These are phyloP conservation scores for Dryobotodes eremita DNA, from an alignment of 2,888 invertebrate species.

Conservation along the genomic window DNA sequence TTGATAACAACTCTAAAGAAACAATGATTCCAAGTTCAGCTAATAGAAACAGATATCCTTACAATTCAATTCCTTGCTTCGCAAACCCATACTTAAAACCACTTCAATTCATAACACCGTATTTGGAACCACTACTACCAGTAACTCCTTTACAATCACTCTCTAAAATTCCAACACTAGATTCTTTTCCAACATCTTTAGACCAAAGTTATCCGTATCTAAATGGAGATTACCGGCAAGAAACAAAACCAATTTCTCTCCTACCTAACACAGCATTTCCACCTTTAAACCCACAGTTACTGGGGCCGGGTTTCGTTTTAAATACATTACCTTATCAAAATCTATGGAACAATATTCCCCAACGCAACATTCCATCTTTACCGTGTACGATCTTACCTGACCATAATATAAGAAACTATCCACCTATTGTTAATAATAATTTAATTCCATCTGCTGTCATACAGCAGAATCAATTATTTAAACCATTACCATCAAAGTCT, in stretches of 20 bases:
- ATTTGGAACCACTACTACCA: background rate
- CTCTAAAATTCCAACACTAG: background rate
- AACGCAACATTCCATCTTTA: background rate
- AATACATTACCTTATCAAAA: background rate
- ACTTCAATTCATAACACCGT: background rate
- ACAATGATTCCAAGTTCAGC: background rate
- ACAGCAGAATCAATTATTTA: background rate
- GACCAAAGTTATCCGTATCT: background rate
- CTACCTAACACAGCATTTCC: background rate
- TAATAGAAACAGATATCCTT: background rate
- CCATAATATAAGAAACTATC: slow-evolving; percentile 5
- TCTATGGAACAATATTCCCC: background rate
- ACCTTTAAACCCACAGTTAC: background rate
- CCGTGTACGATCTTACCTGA: background rate
- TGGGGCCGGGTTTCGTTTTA: background rate
- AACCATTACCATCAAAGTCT: background rate
- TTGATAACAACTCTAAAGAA: background rate
- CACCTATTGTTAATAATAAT: background rate
- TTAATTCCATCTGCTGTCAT: background rate
- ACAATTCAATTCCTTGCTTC: background rate
- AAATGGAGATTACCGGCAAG: background rate
- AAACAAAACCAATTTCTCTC: background rate
- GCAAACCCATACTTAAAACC: background rate
- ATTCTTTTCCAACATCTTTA: background rate
- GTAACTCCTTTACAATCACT: background rate